Percentiles rank a stretch among this genome's conserved stretches.
phyloP scores from a whole-genome alignment of 2,113 vertebrate genomes.

The Oryzias melastigma region DNA sequence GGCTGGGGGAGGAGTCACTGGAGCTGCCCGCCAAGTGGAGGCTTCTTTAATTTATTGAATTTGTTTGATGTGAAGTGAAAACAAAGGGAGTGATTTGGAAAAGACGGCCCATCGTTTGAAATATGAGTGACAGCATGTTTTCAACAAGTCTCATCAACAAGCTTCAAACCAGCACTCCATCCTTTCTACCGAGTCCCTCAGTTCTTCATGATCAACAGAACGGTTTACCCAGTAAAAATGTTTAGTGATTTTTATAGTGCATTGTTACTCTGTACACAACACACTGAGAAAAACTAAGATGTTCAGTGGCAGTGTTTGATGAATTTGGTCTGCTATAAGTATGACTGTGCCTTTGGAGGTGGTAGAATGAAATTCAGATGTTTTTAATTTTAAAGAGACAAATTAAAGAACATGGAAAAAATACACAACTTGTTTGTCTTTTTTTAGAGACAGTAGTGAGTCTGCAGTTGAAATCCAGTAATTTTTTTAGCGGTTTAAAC shows the following conservation, averaged over 20 bases:
- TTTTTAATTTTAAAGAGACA: conserved; percentile 82
- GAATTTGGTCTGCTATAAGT: conserved; percentile 77
- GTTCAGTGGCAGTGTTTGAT: conserved; percentile 76
- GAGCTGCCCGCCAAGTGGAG: conserved; percentile 81
- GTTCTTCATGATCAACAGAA: conserved; percentile 48
- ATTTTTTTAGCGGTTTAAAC: too few species aligned
- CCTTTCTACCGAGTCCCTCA: conserved; percentile 44
- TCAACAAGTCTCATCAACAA: conserved; percentile 6
- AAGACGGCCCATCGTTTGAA: neutral
- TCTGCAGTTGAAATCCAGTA: too few species aligned
- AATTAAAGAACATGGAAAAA: conserved; percentile 71
- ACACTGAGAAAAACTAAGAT: conserved; percentile 55
- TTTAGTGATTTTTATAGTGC: conserved; percentile 68
- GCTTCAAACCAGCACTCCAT: conserved; percentile 67
- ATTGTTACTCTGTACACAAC: conserved; percentile 71
- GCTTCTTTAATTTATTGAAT: conserved; percentile 11
- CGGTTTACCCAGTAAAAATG: conserved; percentile 53
- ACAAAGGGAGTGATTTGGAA: too few species aligned
- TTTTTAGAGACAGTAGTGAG: neutral
- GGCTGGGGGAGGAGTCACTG: conserved; percentile 81
- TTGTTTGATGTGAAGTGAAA: too few species aligned
- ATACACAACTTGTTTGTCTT: conserved; percentile 47
- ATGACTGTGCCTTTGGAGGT: conserved; percentile 83
- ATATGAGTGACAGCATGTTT: conserved; percentile 43
- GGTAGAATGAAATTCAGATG: conserved; percentile 81